These are phyloP conservation scores for Ondatra zibethicus DNA, from an alignment of 2,113 vertebrate genomes.

Conservation along the genomic window DNA sequence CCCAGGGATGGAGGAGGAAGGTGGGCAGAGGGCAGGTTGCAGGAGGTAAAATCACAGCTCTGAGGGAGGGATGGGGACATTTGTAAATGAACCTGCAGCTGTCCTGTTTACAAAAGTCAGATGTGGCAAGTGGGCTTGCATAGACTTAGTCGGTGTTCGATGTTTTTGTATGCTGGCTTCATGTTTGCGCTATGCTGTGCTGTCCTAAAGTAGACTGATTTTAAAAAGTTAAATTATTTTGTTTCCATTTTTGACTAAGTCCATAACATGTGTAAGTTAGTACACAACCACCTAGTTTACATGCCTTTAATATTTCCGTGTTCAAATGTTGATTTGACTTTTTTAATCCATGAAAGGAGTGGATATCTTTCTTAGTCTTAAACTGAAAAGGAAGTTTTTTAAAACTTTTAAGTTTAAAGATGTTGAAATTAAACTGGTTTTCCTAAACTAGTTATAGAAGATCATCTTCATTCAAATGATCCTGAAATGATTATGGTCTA, in stretches of 20 bases:
- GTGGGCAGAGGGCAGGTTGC: background rate
- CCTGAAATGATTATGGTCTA: background rate
- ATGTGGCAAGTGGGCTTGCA: background rate
- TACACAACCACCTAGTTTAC: conserved; percentile 53
- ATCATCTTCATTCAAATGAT: background rate
- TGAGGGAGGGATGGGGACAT: background rate
- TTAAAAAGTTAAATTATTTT: conserved; percentile 51
- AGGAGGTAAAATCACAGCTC: background rate
- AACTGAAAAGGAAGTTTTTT: conserved; percentile 4
- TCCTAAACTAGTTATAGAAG: conserved; percentile 14
- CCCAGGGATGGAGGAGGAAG: background rate
- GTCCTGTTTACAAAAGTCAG: background rate
- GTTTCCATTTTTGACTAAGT: conserved; percentile 64
- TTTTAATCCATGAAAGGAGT: conserved; percentile 49
- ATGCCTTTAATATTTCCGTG: conserved; percentile 57
- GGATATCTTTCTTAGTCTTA: conserved; percentile 4
- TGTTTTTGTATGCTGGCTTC: background rate
- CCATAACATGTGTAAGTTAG: conserved; percentile 48
- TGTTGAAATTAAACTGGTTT: conserved; percentile 39
- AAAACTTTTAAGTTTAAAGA: background rate
- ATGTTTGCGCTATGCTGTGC: conserved; percentile 9
- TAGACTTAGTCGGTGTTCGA: background rate
- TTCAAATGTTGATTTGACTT: conserved; percentile 63
- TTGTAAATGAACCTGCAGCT: background rate
- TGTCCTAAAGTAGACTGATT: conserved; percentile 7